phyloP scores from a whole-genome alignment of 2,797 vertebrate species.

The Pipistrellus pygmaeus region DNA sequence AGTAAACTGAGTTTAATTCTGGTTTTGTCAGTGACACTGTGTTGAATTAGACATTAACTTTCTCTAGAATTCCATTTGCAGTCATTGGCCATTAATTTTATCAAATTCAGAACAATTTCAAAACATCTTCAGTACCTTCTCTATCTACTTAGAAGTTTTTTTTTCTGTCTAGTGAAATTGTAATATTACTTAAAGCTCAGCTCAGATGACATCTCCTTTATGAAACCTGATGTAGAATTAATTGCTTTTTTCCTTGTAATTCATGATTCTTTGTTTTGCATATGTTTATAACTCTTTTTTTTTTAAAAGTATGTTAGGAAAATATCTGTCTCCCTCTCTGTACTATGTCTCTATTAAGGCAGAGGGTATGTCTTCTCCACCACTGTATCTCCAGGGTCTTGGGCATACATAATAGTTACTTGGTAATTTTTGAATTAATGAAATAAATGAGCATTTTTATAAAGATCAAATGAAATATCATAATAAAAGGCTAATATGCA shows the following conservation, averaged over 20 bases:
- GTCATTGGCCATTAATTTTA: not conserved
- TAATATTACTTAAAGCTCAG: not conserved
- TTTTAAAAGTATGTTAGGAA: not conserved
- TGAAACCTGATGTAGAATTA: not conserved
- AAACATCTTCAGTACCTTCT: not conserved
- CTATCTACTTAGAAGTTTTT: not conserved
- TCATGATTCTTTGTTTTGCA: not conserved
- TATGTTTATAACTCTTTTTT: constrained; percentile 33
- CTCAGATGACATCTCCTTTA: not conserved
- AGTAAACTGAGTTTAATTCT: constrained; percentile 47
- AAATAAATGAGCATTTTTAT: constrained; percentile 11
- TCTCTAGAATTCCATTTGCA: not conserved
- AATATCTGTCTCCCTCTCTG: not conserved
- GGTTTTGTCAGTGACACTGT: not conserved
- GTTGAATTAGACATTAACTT: constrained; percentile 11
- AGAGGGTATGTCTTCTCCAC: not conserved
- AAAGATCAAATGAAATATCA: not conserved
- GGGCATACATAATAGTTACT: not conserved
- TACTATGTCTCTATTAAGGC: not conserved
- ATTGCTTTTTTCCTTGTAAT: not conserved
- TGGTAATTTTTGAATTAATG: not conserved
- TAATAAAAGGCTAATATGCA: too few relatives aligned
- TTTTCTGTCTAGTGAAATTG: not conserved
- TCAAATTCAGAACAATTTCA: constrained; percentile 44
- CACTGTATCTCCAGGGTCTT: not conserved